These are phyloP conservation scores for Poliocrania exsul DNA, from an alignment of 2,797 vertebrate genomes.

Conservation along the genomic window DNA sequence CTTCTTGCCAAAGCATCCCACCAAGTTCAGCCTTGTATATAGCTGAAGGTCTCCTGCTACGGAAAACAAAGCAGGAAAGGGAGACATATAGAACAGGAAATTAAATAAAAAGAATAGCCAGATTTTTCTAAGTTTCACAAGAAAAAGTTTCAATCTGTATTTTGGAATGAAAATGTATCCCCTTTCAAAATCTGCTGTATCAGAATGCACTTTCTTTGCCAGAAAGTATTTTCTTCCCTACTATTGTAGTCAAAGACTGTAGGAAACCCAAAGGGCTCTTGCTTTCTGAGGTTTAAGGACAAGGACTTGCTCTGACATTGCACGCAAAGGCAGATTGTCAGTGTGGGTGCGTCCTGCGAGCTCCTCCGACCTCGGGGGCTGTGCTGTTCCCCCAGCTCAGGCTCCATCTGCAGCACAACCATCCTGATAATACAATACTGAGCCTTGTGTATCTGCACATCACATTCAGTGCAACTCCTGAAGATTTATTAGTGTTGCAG, in stretches of 20 bases:
- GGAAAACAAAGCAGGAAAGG: not conserved
- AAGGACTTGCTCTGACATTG: not conserved
- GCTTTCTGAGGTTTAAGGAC: not conserved
- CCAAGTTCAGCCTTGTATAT: not conserved
- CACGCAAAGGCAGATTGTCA: accelerated
- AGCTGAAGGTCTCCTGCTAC: not conserved
- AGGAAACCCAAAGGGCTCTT: not conserved
- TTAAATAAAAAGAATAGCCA: not conserved
- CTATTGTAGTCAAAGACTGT: not conserved
- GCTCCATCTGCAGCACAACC: not conserved
- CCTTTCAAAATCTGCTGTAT: not conserved
- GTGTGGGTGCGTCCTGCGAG: accelerated
- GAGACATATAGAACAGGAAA: not conserved
- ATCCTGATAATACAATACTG: accelerated
- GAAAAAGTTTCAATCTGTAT: not conserved
- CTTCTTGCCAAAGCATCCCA: not conserved
- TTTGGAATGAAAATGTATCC: not conserved
- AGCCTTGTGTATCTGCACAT: not conserved
- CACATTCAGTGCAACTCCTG: not conserved
- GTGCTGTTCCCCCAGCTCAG: not conserved
- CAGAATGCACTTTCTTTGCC: not conserved
- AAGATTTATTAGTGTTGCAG: not conserved
- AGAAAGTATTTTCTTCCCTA: not conserved
- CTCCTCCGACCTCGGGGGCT: not conserved
- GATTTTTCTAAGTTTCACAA: not conserved